phyloP scores from a whole-genome alignment of 2,113 vertebrate genomes.

The chimpanzee (Pan troglodytes) region NHGRI_mPanTro3-v2.1_pri NC_086015.1:23383001-23383500 shows the following conservation, averaged over 20 bases:
- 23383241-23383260: neutral
- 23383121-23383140: neutral
- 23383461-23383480: neutral
- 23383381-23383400: neutral
- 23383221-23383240: neutral
- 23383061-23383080: slow-evolving; percentile 52
- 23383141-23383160: neutral
- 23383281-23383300: neutral
- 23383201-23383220: neutral
- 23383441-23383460: neutral
- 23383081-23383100: slow-evolving; percentile 32
- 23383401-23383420: neutral
- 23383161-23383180: neutral
- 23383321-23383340: neutral
- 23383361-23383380: neutral
- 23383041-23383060: slow-evolving; percentile 27
- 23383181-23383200: neutral
- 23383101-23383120: neutral
- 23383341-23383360: neutral
- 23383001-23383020: slow-evolving; percentile 6
- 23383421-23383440: neutral
- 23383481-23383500: neutral
- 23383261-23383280: neutral
- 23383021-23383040: slow-evolving; percentile 42
- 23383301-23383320: neutral